Evolutionary conservation across 2,888 invertebrate species (phyloP).

Genomic region (Xanthorhoe spadicearia): DNA sequence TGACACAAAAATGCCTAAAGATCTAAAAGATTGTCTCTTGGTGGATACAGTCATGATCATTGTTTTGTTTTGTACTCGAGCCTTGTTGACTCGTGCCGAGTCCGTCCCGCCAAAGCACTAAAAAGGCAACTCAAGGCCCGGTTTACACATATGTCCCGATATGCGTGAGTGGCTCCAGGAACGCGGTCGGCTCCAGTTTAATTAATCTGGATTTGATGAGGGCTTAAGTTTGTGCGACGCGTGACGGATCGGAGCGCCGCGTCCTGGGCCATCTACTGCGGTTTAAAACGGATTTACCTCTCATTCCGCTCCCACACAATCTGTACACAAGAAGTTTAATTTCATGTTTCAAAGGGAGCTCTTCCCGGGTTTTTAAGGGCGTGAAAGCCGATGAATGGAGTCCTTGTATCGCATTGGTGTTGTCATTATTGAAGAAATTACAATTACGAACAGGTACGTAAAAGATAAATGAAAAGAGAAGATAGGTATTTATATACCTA

Average conservation of each 20-base stretch:
- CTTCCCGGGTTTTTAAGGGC: constrained; percentile 27
- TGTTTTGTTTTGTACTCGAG: neutral
- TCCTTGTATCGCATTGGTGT: neutral
- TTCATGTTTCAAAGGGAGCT: constrained; percentile 48
- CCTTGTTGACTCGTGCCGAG: neutral
- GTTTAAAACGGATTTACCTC: constrained; percentile 79
- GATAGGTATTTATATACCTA: no score
- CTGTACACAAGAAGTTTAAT: constrained; percentile 71
- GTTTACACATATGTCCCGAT: constrained; percentile 58
- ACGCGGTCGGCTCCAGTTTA: constrained; percentile 73
- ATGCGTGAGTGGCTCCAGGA: constrained; percentile 66
- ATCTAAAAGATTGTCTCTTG: no score
- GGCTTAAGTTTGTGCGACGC: constrained; percentile 79
- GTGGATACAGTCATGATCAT: neutral
- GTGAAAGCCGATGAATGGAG: constrained; percentile 2
- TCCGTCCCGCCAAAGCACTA: constrained; percentile 25
- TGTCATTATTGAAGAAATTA: neutral
- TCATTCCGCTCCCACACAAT: constrained; percentile 71
- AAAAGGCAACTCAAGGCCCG: constrained; percentile 41
- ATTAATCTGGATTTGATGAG: constrained; percentile 84
- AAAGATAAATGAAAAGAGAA: no score
- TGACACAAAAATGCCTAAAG: no score
- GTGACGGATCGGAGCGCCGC: constrained; percentile 79
- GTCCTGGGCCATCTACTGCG: constrained; percentile 67
- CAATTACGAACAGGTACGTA: no score